Evolutionary conservation across 2,113 vertebrate species (phyloP).

Genomic region (Amblyornis subalaris): DNA sequence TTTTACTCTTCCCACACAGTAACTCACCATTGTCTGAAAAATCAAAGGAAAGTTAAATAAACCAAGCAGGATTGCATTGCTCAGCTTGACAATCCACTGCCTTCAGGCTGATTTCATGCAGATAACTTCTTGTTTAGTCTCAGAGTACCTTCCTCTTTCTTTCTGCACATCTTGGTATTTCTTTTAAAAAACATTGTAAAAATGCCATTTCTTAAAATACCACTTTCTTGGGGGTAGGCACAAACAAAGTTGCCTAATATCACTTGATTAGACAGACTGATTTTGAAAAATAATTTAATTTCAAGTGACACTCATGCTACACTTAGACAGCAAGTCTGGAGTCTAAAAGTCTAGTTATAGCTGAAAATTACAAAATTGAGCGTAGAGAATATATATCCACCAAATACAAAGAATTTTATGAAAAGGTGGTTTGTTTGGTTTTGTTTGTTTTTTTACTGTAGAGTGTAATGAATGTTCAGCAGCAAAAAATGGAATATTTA

Average conservation of each 20-base stretch:
- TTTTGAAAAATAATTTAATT: neutral
- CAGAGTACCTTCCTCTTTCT: conserved; percentile 40
- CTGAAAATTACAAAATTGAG: neutral
- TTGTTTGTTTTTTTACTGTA: neutral
- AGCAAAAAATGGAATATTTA: neutral
- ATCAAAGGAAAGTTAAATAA: neutral
- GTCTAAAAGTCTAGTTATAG: neutral
- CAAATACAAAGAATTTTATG: neutral
- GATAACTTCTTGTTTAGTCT: conserved; percentile 12
- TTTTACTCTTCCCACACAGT: neutral
- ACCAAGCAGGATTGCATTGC: accelerated
- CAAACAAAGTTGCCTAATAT: neutral
- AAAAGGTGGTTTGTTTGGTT: neutral
- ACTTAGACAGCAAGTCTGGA: neutral
- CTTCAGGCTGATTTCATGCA: neutral
- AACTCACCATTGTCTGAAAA: neutral
- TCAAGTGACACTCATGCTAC: neutral
- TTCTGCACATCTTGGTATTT: conserved; percentile 5
- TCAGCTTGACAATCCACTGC: neutral
- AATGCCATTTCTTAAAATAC: neutral
- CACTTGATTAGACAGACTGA: neutral
- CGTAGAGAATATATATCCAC: neutral
- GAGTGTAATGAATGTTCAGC: neutral
- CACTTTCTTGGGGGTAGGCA: neutral
- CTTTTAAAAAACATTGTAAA: neutral